phyloP scores from a whole-genome alignment of 2,888 invertebrate genomes.

The Nebria salina region DNA sequence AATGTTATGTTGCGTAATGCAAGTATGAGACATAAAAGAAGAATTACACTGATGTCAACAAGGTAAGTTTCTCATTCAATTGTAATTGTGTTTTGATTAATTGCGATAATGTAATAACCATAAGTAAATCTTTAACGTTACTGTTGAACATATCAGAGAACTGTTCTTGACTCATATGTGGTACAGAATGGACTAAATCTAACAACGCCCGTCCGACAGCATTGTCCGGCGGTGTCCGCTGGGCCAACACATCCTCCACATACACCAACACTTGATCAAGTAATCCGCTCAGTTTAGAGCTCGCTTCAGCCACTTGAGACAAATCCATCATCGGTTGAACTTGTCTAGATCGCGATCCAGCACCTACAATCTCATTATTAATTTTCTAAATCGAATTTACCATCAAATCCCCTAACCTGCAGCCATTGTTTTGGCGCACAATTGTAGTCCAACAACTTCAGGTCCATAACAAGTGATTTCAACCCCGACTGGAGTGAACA shows the following conservation, averaged over 20 bases:
- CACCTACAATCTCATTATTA: slow-evolving; percentile 55
- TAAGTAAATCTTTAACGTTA: slow-evolving; percentile 95
- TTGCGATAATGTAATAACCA: slow-evolving; percentile 96
- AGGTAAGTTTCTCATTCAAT: slow-evolving; percentile 93
- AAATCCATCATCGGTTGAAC: slow-evolving; percentile 78
- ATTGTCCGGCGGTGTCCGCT: slow-evolving; percentile 80
- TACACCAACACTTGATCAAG: slow-evolving; percentile 83
- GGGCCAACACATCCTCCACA: slow-evolving; percentile 92
- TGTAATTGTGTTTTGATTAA: slow-evolving; percentile 96
- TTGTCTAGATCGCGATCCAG: slow-evolving; percentile 45
- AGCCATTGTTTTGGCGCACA: slow-evolving; percentile 84
- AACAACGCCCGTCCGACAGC: slow-evolving; percentile 90
- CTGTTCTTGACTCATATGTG: slow-evolving; percentile 88
- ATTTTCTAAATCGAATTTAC: slow-evolving; percentile 48
- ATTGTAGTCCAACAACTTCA: slow-evolving; percentile 83
- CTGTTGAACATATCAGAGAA: slow-evolving; percentile 96
- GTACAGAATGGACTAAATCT: slow-evolving; percentile 90
- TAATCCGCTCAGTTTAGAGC: slow-evolving; percentile 77
- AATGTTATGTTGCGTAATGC: not conserved
- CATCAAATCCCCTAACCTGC: slow-evolving; percentile 53
- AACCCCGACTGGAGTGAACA: slow-evolving; percentile 96
- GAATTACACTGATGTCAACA: slow-evolving; percentile 75
- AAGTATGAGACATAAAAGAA: slow-evolving; percentile 6
- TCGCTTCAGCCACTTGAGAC: slow-evolving; percentile 88
- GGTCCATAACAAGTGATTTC: slow-evolving; percentile 91